Evolutionary conservation across 2,797 vertebrate genomes (phyloP), one percentile per base, ranked within the genome.

Genomic region (Okamejei kenojei): DNA sequence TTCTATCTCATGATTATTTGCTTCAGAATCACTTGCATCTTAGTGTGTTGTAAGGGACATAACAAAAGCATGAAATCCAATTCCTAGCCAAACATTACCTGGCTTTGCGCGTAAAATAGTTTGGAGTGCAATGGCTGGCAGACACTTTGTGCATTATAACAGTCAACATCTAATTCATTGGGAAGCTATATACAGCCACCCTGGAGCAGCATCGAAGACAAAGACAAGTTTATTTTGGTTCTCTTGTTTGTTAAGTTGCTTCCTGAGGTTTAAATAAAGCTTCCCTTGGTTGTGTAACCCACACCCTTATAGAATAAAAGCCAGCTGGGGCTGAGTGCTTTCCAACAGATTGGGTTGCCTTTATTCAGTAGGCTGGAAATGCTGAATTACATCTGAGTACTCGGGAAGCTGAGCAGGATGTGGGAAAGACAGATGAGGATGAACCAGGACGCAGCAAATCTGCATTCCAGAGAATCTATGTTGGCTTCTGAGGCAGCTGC

Each of bases 361-460:
- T 76, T 92, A 54, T 71, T 76, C 90, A 92, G 68, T 76, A 71
- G 90, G 71, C 90, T 92, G 90, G 90, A 92, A 92, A 92, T 92
- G 90, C 68, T 92, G 90, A 92, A 92, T 76, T 92, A 76, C 45
- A 68, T 88, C 84, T 88, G 84, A 68, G 61, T 88, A 68, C 61
- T 88, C 68, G 84, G 84, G 84, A 76, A 92, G 90, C 90, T 54
- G 71, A 92, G 71, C 68, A 92, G 90, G 90, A 92, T 92, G 90
- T 92, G 90, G 90, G 90, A 92, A 92, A 92, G 90, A 92, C 71
- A 76, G 90, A 92, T 92, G 90, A 92, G 90, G 90, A 92, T 92
- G 90, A 76, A 73, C 35, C 71, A 92, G 71, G 90, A 92, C 71
- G 54, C 68, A 92, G 90, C 90, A 92, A 92, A 76, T 92, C 71